These are phyloP conservation scores for Pseudomyrmex flavicornis DNA, from an alignment of 1,140 invertebrate species.

Conservation along the genomic window DNA sequence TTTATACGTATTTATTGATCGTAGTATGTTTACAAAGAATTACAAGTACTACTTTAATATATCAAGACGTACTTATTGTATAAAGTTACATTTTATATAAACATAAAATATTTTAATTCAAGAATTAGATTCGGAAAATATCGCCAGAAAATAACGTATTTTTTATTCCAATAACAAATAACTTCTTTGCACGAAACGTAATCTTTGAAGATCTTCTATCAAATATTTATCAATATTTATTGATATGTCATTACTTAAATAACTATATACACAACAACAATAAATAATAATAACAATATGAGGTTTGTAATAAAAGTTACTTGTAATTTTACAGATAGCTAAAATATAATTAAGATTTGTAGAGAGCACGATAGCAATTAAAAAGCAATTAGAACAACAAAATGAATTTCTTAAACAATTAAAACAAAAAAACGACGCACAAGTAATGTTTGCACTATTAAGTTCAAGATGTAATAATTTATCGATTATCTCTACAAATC, in stretches of 20 bases:
- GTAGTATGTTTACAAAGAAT: no score
- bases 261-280: neutral
- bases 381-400: slow-evolving; percentile 8
- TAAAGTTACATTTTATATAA: no score
- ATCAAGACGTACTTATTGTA: no score
- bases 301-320: no score
- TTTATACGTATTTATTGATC: no score
- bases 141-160: neutral
- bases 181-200: neutral
- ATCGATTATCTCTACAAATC: neutral
- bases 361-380: slow-evolving; percentile 11
- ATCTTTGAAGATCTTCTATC: neutral
- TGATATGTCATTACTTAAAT: neutral
- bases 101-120: no score
- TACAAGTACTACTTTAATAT: no score
- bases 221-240: neutral
- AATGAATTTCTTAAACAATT: slow-evolving; percentile 16
- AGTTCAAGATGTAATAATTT: neutral
- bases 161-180: neutral
- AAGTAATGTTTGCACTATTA: neutral
- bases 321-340: slow-evolving; percentile 1
- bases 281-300: neutral
- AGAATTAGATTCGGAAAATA: neutral
- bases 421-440: neutral
- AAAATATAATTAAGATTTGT: slow-evolving; percentile 11